Evolutionary conservation across 37 sponge, comb jelly and placozoan species (phyloP), one percentile per base, ranked within the genome.

Genomic region (Ephydatia muelleri): DNA sequence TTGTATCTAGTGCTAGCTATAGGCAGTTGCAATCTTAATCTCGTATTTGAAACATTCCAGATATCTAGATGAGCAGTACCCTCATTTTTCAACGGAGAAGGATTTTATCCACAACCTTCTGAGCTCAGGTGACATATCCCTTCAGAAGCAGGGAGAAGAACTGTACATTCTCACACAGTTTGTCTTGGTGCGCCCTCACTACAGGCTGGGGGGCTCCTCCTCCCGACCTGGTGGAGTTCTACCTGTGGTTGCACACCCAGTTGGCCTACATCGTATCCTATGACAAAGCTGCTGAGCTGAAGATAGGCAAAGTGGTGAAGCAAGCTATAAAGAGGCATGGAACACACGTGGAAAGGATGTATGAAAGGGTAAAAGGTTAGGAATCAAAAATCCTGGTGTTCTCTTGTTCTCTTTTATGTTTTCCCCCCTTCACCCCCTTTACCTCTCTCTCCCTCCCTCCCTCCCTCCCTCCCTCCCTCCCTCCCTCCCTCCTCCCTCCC

Each of bases 161-260:
- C 40, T 66, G 40, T 49, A 32, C 49, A 38, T 82, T 3, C 83
- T 90, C 38, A 40, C 73, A 12, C 72, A 82, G 38, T 85, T 90
- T 49, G 64, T 76, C 0, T 47, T 81, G 38, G 82, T 78, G 27
- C 37, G 78, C 5, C 47, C 74, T 21, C 38, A 4, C 77, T 90
- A 11, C 75, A 82, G 49, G 65, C 75, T 72, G 86, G 86, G 16
- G 57, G 19, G 57, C 16, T 14, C 19, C 57, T 57, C 57, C 57
- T 57, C 1, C 57, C 57, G 86, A 88, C 64, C 81, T 92, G 68
- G 78, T 92, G 22, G 88, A 92, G 72, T 84, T 92, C 82, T 92
- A 92, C 80, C 82, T 38, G 43, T 92, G 93, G 93, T 25, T 92
- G n/a, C 89, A 92, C 69, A 72, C 70, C 8, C 73, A 85, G 21